phyloP scores from a whole-genome alignment of 2,797 vertebrate species.

The Allochrocebus solatus region DNA sequence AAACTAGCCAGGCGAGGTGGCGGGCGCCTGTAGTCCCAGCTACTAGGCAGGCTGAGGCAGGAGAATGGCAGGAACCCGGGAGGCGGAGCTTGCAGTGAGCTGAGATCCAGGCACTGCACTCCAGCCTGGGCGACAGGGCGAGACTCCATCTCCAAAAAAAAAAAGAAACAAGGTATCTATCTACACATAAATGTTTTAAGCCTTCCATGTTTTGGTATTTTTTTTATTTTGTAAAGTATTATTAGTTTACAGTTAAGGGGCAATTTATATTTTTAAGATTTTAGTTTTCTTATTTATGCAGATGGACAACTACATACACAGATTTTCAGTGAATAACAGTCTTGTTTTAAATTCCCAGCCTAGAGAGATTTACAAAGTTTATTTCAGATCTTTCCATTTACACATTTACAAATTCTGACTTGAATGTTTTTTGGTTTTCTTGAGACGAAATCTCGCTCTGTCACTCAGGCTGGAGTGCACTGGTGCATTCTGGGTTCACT shows the following conservation, averaged over 20 bases:
- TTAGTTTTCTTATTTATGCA: constrained; percentile 61
- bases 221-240: constrained; percentile 64
- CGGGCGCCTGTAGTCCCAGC: no score
- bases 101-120: no score
- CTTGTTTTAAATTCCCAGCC: constrained; percentile 79
- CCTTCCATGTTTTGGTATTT: constrained; percentile 43
- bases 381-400: constrained; percentile 83
- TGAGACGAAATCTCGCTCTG: no score
- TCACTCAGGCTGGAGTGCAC: no score
- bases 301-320: constrained; percentile 33
- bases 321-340: constrained; percentile 71
- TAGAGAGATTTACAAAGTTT: constrained; percentile 76
- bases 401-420: constrained; percentile 79
- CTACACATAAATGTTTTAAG: constrained; percentile 49
- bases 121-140: no score
- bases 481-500: no score
- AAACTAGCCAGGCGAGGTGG: no score
- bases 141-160: no score
- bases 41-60: no score
- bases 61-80: no score
- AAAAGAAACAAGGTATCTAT: constrained; percentile 54
- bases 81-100: no score
- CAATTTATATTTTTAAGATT: constrained; percentile 49
- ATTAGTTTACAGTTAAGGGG: constrained; percentile 57
- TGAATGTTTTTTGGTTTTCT: constrained; percentile 67